Evolutionary conservation across 1,140 invertebrate genomes (phyloP), one percentile per base, ranked within the genome.

Genomic region (Diorhabda carinulata): DNA sequence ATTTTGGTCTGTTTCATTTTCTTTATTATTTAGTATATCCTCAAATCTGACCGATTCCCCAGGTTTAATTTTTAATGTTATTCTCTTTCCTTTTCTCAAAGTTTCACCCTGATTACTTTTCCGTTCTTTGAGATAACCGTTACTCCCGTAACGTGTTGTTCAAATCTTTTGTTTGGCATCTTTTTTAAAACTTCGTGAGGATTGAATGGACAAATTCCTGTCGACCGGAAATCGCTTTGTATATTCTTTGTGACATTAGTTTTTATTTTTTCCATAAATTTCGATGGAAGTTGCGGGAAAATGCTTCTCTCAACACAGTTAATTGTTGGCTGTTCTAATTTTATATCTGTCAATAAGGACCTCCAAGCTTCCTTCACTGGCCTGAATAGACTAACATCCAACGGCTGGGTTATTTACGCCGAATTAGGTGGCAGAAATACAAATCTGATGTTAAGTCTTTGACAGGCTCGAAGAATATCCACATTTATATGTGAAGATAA

Each of bases 361-460:
- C 76, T 71, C 81, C 81, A 83, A 5, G 52, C 52, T 43, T 58
- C 75, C 65, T 82, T 82, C 57, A 83, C 25, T 62, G 80, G 78
- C 8, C 73, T 59, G 74, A 67, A 9, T 1, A 25, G 25, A 25
- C 25, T 25, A 25, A 25, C 25, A 25, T 25, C 25, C 25, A 25
- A 25, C 25, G 81, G 81, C 61, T 82, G 81, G 5, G 69, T 68
- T 1, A 78, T 52, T 68, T 81, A 79, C 5, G 80, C 82, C 7
- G 76, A 68, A 68, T 83, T 82, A 42, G 78, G 61, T 43, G 82
- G 81, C 7, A 83, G 67, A 64, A 73, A 80, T 10, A 82, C 68
- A 65, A 82, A 78, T 7, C 66, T 62, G 42, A 81, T 78, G 63
- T 83, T 62, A 70, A 79, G 75, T 75, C 78, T 60, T 61, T 74